Evolutionary conservation across 2,113 vertebrate species (phyloP).

Genomic region (Lipophrys pholis): DNA sequence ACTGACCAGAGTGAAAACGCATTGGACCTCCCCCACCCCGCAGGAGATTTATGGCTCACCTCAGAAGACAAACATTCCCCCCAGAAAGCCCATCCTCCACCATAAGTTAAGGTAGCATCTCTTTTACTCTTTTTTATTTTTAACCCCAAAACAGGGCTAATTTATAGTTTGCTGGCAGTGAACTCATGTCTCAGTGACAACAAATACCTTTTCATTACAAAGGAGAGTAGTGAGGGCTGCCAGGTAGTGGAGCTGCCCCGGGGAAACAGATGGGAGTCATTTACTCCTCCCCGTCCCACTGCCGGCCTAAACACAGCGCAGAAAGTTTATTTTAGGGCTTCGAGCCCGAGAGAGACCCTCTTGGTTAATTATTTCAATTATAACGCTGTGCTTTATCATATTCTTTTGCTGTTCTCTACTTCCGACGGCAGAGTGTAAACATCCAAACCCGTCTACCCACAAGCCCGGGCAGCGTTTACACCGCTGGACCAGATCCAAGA

Average conservation of each 20-base stretch:
- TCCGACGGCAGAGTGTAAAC: conserved; percentile 76
- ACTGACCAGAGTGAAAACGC: conserved; percentile 66
- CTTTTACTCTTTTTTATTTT: conserved; percentile 48
- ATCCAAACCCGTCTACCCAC: conserved; percentile 73
- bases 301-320: conserved; percentile 63
- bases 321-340: conserved; percentile 74
- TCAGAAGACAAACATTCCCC: conserved; percentile 68
- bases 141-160: conserved; percentile 53
- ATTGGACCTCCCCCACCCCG: conserved; percentile 62
- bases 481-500: conserved; percentile 75
- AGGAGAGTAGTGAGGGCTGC: conserved; percentile 61
- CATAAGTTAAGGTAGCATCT: conserved; percentile 67
- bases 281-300: conserved; percentile 69
- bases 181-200: conserved; percentile 80
- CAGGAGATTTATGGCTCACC: conserved; percentile 64
- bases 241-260: conserved; percentile 62
- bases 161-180: conserved; percentile 80
- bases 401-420: conserved; percentile 70
- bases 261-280: conserved; percentile 79
- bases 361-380: conserved; percentile 77
- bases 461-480: conserved; percentile 75
- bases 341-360: conserved; percentile 66
- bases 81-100: conserved; percentile 75
- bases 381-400: conserved; percentile 75
- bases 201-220: conserved; percentile 84